Evolutionary conservation across 2,888 invertebrate genomes (phyloP), one percentile per base, ranked within the genome.

Genomic region (Melipona beecheii): DNA sequence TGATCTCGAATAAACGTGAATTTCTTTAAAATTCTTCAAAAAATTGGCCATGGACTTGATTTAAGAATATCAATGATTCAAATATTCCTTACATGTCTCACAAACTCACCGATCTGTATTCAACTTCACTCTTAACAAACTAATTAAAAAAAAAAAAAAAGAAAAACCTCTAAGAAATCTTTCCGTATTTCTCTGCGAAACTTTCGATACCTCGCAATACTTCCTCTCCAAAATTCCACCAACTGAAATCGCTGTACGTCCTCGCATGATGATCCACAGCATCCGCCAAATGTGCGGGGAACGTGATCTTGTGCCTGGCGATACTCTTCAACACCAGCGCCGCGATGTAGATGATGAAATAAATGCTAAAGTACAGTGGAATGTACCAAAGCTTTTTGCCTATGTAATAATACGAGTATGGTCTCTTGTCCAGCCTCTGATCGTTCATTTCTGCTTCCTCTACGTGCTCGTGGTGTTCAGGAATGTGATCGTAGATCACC

Each of bases 331-430:
- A 95, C 81, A 97, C 96, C 49, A 97, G 95, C 27, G 97, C 96
- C 3, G 96, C 96, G 0, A 97, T 96, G 91, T 97, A 97, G 79
- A 97, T 94, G 73, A 95, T 94, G 86, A 95, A 95, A 85, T 95
- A 97, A 21, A 97, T 96, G 92, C 97, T 97, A 92, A 97, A 97
- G 93, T 97, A 97, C 66, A 97, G 93, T 0, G 97, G 97, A 84
- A 97, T 95, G 92, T 97, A 97, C 95, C 97, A 97, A 56, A 97
- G 94, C 91, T 97, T 97, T 89, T 97, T 96, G 4, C 97, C 97
- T 83, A 97, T 95, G 91, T 96, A 97, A 91, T 97, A 97, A 93
- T 97, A 97, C 92, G 97, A 97, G 95, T 96, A 97, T 0, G 95
- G 94, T 71, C 93, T 88, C 82, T 94, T 93, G 91, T 92, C 94